Base-by-base conservation (phyloP, 2,113 vertebrate species). In the Oophaga pumilio region DNA sequence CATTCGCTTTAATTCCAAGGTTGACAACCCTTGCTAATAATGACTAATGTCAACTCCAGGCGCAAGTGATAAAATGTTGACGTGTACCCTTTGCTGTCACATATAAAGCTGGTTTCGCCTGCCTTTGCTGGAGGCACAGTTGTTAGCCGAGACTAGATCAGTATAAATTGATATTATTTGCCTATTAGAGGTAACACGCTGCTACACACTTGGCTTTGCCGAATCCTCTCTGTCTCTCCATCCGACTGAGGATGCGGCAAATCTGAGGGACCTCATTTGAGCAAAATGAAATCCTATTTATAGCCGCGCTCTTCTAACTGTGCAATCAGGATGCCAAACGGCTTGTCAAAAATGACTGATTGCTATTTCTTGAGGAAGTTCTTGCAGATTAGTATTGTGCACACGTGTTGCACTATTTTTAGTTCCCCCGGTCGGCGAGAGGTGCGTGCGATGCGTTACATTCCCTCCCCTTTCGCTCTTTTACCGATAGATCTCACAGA, bases 261-360 rank as follows among this genome's bases (percentile, higher is more conserved):
- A 83, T 88, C 69, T 64, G 80, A 88, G 74, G 74, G 79, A 88
- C 86, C 86, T 88, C 79, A 76, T 83, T 88, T 88, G 81, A 56
- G 53, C 50, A 82, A 87, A 76, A 88, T 59, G 57, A 88, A 77
- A 88, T 88, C 86, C 86, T 88, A 88, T 88, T 88, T 88, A 88
- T 88, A 88, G 86, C 86, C 3, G 71, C 8, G 86, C 86, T 76
- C 86, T 83, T 52, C 80, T 88, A 88, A 88, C 80, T 76, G 79
- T 14, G 69, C 86, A 88, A 88, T 88, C 86, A 88, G 86, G 80
- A 88, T 88, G 86, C 78, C 86, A 88, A 88, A 76, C 80, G 76
- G 80, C 86, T 88, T 88, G 86, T 88, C 86, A 88, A 76, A 76
- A 82, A 83, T 88, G 86, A 88, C 86, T 88, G 86, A 88, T 88